Base-by-base conservation (phyloP, 2,797 vertebrate species). In the Meriones psammophilus region DNA sequence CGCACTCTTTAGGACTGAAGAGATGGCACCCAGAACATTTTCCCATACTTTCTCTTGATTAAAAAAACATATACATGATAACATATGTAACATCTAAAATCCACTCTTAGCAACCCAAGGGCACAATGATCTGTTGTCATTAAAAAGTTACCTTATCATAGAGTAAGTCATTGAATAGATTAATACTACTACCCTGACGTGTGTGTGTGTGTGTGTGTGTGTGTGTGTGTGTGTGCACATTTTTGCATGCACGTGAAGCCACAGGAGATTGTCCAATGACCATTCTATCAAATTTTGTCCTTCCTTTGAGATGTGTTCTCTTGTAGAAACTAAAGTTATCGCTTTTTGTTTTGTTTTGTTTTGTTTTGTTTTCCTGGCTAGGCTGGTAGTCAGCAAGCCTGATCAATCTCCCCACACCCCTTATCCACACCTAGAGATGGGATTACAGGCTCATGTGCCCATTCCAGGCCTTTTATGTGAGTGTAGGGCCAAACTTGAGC, bases 11-110 rank as follows among this genome's bases (percentile, higher is more conserved):
- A 89, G 54, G 42, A 20, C 80, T 94, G 84, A 96, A 85, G 62
- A 94, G n/a, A 95, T 6, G 77, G 92, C 73, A 88, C 86, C 46
- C 87, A 90, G 39, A 26, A n/a, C 60, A 54, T 58, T 33, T 79
- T 68, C 64, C 85, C 14, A 95, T 20, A 84, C 22, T 76, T 95
- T 94, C 71, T 86, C n/a, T 36, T 96, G 78, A 50, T 69, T 24
- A 74, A 90, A 96, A 89, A 89, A 80, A 76, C 42, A 76, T 94
- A 89, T 87, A 83, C 39, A 80, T 95, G 92, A 36, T 24, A 95
- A 96, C 87, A 88, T 93, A 95, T 73, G 33, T 77, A 94, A 71
- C 54, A 89, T 4, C 26, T 33, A 17, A 84, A 69, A 85, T 33
- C 60, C 84, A 58, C 39, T 84, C 28, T 88, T 73, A 84, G 79